Conservation (phyloP, 2,888 invertebrate genomes). For the Drosophila crucigera region DNA sequence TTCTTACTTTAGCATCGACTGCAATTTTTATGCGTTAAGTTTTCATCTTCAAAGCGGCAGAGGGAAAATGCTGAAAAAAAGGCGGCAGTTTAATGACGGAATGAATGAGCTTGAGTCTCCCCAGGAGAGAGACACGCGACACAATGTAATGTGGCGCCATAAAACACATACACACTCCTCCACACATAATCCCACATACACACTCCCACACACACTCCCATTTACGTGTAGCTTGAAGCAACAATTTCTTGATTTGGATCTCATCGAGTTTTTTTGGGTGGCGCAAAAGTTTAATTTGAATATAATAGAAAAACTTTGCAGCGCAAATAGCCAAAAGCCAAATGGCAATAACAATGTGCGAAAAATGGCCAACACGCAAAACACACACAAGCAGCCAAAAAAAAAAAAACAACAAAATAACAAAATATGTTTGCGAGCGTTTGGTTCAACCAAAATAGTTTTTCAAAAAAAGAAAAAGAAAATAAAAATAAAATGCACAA, state of each 20-base stretch:
- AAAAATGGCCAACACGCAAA: slow-evolving; percentile 34
- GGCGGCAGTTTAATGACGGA: slow-evolving; percentile 53
- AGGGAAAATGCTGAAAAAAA: slow-evolving; percentile 27
- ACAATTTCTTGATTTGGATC: slow-evolving; percentile 55
- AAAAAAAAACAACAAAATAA: accelerated
- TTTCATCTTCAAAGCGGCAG: slow-evolving; percentile 56
- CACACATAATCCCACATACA: neutral
- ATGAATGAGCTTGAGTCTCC: slow-evolving; percentile 64
- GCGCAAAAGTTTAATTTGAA: slow-evolving; percentile 77
- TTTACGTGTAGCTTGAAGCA: slow-evolving; percentile 48
- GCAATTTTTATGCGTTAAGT: slow-evolving; percentile 42
- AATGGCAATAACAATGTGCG: slow-evolving; percentile 57
- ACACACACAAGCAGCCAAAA: slow-evolving; percentile 13
- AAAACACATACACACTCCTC: slow-evolving; percentile 21
- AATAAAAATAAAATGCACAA: slow-evolving; percentile 15
- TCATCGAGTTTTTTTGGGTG: slow-evolving; percentile 4
- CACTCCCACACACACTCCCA: neutral
- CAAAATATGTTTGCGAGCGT: slow-evolving; percentile 29
- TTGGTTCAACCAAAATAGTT: slow-evolving; percentile 52
- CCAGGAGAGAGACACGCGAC: slow-evolving; percentile 20
- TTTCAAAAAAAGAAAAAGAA: slow-evolving; percentile 38
- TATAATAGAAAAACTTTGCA: slow-evolving; percentile 79
- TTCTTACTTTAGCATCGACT: slow-evolving; percentile 24
- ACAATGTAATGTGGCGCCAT: slow-evolving; percentile 41
- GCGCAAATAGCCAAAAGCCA: slow-evolving; percentile 62